Evolutionary conservation across 2,888 invertebrate species (phyloP), one percentile per base, ranked within the genome.

Genomic region (Caenorhabditis angaria): DNA sequence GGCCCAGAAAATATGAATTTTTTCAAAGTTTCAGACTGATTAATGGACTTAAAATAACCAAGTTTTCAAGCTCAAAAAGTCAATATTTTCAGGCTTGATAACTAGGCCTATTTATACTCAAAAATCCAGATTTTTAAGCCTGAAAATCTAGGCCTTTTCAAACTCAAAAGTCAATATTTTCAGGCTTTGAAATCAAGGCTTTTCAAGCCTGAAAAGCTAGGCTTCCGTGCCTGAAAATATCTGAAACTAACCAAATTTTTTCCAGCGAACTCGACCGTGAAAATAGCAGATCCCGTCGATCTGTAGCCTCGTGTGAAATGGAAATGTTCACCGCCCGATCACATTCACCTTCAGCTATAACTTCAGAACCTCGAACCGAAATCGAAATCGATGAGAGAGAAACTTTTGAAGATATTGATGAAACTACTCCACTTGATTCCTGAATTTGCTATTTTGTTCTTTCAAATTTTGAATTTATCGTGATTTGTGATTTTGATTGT

Each of bases 271-370:
- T 41, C 18, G 41, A 41, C 10, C 41, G 41, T 25, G 58, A 58
- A 25, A 27, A 35, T 2, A 55, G n/a, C 24, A 20, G 69, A 27
- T 65, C 69, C 0, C 56, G 68, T 48, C 22, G 66, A 63, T 68
- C 76, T 2, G 66, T 63, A 12, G 63, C 77, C 0, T 76, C 75
- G 25, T 70, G 62, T 14, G 79, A 79, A 29, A 77, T 75, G 62
- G 79, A 79, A 58, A 79, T 79, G 79, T 77, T 56, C 41, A 77
- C 79, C 27, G 79, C 79, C 14, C 68, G 73, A 65, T 69, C 73
- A 28, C 68, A 73, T n/a, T 69, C 73, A 4, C 68, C 54, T 24
- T 5, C 48, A 48, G 54, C 27, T 27, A 10, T 27, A 4, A n/a
- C 58, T 4, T 14, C 51, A 12, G 28, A 48, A 29, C 18, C 51